These are phyloP conservation scores for Wasmannia auropunctata DNA, from an alignment of 1,140 invertebrate genomes.

Conservation along the genomic window DNA sequence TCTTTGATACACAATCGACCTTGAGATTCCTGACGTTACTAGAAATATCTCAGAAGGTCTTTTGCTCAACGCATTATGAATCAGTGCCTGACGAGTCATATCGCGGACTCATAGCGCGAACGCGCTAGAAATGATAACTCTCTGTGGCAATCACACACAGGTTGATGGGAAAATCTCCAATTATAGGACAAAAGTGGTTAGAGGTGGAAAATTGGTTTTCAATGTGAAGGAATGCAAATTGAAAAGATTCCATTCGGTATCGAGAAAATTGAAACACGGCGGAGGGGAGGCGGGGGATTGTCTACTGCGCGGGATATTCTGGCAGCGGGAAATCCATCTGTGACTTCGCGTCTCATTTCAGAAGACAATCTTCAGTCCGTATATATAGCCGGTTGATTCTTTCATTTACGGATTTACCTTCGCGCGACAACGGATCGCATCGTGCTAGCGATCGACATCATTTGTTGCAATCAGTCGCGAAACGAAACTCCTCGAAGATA, in stretches of 20 bases:
- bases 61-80: conserved; percentile 11
- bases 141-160: conserved; percentile 46
- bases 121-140: conserved; percentile 45
- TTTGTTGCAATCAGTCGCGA: neutral
- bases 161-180: conserved; percentile 50
- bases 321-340: conserved; percentile 3
- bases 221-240: conserved; percentile 64
- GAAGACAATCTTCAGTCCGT: neutral
- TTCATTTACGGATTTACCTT: conserved; percentile 11
- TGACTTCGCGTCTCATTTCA: neutral
- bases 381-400: neutral
- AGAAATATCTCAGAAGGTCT: neutral
- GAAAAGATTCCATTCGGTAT: conserved; percentile 53
- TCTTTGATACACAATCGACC: conserved; percentile 7
- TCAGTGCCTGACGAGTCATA: conserved; percentile 2
- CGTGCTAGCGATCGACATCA: neutral
- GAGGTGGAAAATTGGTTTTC: conserved; percentile 64
- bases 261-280: conserved; percentile 42
- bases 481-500: neutral
- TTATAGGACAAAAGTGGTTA: conserved; percentile 39
- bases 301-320: neutral
- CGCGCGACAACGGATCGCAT: neutral
- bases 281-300: too few relatives aligned
- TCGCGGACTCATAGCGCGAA: conserved; percentile 32
- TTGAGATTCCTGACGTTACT: neutral